Conservation (phyloP, 2,113 vertebrate species). For the Corydoras sp. region DNA sequence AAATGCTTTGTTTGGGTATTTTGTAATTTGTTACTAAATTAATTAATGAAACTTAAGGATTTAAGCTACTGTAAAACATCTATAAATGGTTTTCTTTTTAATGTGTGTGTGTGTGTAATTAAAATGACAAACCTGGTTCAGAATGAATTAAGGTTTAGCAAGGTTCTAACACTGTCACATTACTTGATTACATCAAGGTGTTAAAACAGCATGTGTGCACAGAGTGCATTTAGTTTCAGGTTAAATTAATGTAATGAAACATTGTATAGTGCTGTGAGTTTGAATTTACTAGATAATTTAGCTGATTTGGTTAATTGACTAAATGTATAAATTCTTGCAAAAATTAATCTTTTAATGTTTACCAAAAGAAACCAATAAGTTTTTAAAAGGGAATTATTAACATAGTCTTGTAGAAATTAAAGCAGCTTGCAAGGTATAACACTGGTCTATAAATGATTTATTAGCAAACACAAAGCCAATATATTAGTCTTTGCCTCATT, state of each 20-base stretch:
- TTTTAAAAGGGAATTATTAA: slow-evolving; percentile 1
- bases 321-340: not conserved
- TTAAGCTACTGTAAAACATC: slow-evolving; percentile 7
- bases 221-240: too few species aligned
- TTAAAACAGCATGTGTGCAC: too few species aligned
- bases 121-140: too few species aligned
- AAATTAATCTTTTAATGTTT: slow-evolving; percentile 6
- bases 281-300: not conserved
- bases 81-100: too few species aligned
- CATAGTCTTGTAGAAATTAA: slow-evolving; percentile 15
- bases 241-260: too few species aligned
- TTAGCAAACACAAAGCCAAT: slow-evolving; percentile 14
- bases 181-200: too few species aligned
- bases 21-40: too few species aligned
- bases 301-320: not conserved
- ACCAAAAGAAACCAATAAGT: slow-evolving; percentile 1
- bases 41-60: not conserved
- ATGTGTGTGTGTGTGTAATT: too few species aligned
- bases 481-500: slow-evolving; percentile 4
- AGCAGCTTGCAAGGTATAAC: slow-evolving; percentile 11
- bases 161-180: too few species aligned
- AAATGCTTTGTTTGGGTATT: too few species aligned
- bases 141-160: too few species aligned
- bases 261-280: too few species aligned
- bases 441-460: slow-evolving; percentile 24